Evolutionary conservation across 2,113 vertebrate species (phyloP).

Genomic region (Budorcas taxicolor): DNA sequence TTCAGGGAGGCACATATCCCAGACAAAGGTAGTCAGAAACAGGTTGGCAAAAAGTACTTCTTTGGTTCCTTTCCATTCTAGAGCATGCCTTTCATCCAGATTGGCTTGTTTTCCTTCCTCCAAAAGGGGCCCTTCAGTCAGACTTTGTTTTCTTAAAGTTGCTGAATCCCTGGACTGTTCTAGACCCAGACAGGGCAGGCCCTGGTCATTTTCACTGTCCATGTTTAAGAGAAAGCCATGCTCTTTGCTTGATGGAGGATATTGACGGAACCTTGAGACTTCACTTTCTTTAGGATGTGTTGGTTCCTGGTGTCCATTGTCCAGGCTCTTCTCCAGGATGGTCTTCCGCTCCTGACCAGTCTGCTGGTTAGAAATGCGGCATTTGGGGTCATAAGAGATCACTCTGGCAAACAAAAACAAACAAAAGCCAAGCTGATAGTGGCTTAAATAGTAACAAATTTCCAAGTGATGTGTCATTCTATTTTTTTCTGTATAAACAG

Average conservation of each 20-base stretch:
- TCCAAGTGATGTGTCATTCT: constrained; percentile 33
- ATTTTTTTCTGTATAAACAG: constrained; percentile 48
- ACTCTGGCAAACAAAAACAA: not conserved
- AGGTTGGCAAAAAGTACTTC: not conserved
- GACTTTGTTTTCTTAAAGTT: not conserved
- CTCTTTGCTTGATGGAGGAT: not conserved
- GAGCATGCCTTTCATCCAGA: not conserved
- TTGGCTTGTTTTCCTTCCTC: not conserved
- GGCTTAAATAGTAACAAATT: constrained; percentile 43
- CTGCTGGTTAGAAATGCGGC: not conserved
- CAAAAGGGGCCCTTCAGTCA: not conserved
- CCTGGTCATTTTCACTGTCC: not conserved
- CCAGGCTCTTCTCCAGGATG: not conserved
- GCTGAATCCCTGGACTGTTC: not conserved
- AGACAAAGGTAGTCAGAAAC: not conserved
- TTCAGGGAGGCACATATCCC: not conserved
- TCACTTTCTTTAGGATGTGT: not conserved
- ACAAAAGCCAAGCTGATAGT: not conserved
- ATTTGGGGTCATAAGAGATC: not conserved
- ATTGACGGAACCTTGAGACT: not conserved
- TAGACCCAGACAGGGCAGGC: not conserved
- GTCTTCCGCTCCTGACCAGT: not conserved
- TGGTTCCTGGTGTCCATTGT: not conserved
- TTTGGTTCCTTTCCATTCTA: not conserved
- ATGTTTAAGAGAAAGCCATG: not conserved